These are phyloP conservation scores for Scytalopus superciliaris DNA, from an alignment of 2,113 vertebrate genomes.

Conservation along the genomic window DNA sequence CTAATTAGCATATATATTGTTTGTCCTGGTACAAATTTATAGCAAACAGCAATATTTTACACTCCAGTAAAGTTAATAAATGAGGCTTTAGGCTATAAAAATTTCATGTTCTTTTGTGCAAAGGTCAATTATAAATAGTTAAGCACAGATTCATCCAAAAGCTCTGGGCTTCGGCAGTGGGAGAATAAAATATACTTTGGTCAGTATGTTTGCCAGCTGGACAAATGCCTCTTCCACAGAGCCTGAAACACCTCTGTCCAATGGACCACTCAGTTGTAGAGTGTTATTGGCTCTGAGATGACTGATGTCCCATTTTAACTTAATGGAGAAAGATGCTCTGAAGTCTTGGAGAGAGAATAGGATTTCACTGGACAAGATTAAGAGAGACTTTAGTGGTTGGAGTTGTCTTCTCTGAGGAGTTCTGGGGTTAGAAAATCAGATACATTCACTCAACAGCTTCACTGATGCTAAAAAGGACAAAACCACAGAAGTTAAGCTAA, in stretches of 20 bases:
- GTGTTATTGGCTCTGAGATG: neutral
- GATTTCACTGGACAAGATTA: neutral
- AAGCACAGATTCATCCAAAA: slow-evolving; percentile 79
- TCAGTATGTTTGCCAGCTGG: slow-evolving; percentile 60
- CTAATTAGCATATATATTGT: slow-evolving; percentile 88
- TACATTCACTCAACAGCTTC: neutral
- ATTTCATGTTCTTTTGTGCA: slow-evolving; percentile 83
- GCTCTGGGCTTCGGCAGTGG: slow-evolving; percentile 34
- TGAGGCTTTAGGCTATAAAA: slow-evolving; percentile 84
- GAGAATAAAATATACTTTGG: slow-evolving; percentile 69
- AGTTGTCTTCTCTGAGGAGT: neutral
- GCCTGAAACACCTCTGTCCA: slow-evolving; percentile 23
- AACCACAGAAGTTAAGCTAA: neutral
- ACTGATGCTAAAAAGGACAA: neutral
- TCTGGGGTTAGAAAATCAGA: neutral
- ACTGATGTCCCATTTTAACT: neutral
- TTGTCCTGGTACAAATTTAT: slow-evolving; percentile 82
- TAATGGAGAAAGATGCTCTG: neutral
- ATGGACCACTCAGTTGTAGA: neutral
- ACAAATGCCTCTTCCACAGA: slow-evolving; percentile 41
- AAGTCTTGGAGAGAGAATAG: neutral
- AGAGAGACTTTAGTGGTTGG: neutral
- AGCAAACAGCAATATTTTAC: slow-evolving; percentile 85
- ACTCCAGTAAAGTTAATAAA: slow-evolving; percentile 86
- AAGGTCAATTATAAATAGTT: slow-evolving; percentile 87